phyloP scores from a whole-genome alignment of 2,888 invertebrate species.

The Campoplex nolae region DNA sequence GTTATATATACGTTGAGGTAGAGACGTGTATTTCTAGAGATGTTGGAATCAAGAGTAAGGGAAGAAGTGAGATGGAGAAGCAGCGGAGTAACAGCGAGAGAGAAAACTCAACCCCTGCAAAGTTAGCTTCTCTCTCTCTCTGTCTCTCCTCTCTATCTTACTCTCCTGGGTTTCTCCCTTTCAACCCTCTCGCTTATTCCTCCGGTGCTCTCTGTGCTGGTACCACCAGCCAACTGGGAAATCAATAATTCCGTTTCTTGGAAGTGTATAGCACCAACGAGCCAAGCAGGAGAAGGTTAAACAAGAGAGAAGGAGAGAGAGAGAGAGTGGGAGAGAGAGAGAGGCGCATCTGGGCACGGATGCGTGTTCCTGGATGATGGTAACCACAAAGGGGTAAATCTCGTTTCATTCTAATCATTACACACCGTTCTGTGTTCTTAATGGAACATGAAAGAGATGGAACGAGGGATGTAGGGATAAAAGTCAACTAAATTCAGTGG shows the following conservation, averaged over 20 bases:
- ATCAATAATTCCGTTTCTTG: conserved; percentile 72
- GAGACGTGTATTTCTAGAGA: conserved; percentile 34
- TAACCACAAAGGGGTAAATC: conserved; percentile 49
- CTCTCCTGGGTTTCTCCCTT: conserved; percentile 16
- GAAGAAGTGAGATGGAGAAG: conserved; percentile 31
- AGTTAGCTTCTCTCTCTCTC: conserved; percentile 36
- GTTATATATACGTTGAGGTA: conserved; percentile 13
- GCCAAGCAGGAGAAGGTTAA: conserved; percentile 55
- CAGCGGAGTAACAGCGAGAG: conserved; percentile 34
- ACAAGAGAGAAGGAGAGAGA: conserved; percentile 33
- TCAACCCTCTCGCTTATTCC: conserved; percentile 48
- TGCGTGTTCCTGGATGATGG: conserved; percentile 62
- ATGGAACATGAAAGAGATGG: background rate
- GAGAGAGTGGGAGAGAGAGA: conserved; percentile 49
- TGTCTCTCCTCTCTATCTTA: conserved; percentile 17
- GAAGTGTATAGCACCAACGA: conserved; percentile 55
- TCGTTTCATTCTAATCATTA: conserved; percentile 45
- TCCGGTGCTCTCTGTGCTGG: conserved; percentile 47
- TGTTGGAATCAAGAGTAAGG: conserved; percentile 37
- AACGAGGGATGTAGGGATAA: background rate
- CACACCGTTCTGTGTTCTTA: background rate
- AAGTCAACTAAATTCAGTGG: background rate
- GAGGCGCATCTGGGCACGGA: conserved; percentile 60
- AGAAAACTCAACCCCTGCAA: conserved; percentile 45
- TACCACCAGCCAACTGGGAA: conserved; percentile 70